Conservation (phyloP, 2,888 invertebrate species). For the Hemicrepidius hirtus region DNA sequence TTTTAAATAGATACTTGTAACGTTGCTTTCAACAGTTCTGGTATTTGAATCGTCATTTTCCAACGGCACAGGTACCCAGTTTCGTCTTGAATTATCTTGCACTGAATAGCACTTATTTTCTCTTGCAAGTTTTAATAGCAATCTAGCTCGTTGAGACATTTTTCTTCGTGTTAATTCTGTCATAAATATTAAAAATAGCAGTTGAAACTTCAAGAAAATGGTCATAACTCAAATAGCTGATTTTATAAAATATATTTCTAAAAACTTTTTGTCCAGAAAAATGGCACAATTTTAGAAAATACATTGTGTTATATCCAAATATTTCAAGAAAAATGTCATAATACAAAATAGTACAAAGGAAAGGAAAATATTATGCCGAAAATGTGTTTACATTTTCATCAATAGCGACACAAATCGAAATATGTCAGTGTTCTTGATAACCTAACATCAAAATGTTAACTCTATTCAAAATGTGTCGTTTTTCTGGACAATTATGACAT, state of each 20-base stretch:
- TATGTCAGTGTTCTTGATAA: slow-evolving; percentile 19
- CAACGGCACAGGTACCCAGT: neutral
- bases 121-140: slow-evolving; percentile 2
- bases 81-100: neutral
- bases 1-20: neutral
- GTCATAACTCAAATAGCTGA: slow-evolving; percentile 13
- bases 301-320: slow-evolving; percentile 1
- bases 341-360: slow-evolving; percentile 36
- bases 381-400: slow-evolving; percentile 38
- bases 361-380: slow-evolving; percentile 24
- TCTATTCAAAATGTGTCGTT: too few relatives aligned
- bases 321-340: slow-evolving; percentile 29
- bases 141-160: neutral
- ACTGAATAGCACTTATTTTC: neutral
- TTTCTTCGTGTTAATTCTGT: slow-evolving; percentile 1
- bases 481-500: too few relatives aligned
- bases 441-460: neutral
- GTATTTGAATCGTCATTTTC: too few relatives aligned
- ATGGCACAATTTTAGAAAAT: slow-evolving; percentile 5
- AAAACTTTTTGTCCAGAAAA: too few relatives aligned
- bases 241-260: slow-evolving; percentile 3
- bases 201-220: slow-evolving; percentile 24
- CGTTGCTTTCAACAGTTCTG: slow-evolving; percentile 2
- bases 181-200: neutral
- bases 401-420: slow-evolving; percentile 16